Conservation (phyloP, 2,888 invertebrate species). For the Apotomis capreana region DNA sequence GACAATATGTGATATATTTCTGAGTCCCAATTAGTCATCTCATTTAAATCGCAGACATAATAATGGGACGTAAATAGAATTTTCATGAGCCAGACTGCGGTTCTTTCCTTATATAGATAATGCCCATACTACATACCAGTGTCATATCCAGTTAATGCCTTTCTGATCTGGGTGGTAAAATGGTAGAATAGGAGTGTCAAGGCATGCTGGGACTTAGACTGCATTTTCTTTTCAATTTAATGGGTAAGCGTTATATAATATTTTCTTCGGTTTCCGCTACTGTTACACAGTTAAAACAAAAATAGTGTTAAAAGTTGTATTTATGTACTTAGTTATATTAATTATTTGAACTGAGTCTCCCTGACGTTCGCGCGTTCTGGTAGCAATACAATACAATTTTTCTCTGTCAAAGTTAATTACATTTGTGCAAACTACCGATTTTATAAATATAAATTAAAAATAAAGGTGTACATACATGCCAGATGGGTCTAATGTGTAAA, state of each 20-base stretch:
- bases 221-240: constrained; percentile 2
- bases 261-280: too few species aligned
- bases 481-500: too few species aligned
- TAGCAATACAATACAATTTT: too few species aligned
- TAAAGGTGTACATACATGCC: too few species aligned
- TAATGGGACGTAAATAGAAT: constrained; percentile 37
- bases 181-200: background rate
- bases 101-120: background rate
- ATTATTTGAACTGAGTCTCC: too few species aligned
- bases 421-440: too few species aligned
- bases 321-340: too few species aligned
- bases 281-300: too few species aligned
- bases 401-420: too few species aligned
- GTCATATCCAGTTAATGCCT: constrained; percentile 4
- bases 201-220: background rate
- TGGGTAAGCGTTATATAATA: background rate
- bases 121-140: background rate
- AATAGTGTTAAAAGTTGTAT: too few species aligned
- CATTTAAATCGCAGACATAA: constrained; percentile 22
- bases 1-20: constrained; percentile 20
- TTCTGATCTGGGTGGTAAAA: background rate
- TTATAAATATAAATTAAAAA: too few species aligned
- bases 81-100: constrained; percentile 36
- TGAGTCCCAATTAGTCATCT: constrained; percentile 21
- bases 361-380: too few species aligned